phyloP scores from a whole-genome alignment of 2,888 invertebrate species.

The Pachydiplax longipennis region DNA sequence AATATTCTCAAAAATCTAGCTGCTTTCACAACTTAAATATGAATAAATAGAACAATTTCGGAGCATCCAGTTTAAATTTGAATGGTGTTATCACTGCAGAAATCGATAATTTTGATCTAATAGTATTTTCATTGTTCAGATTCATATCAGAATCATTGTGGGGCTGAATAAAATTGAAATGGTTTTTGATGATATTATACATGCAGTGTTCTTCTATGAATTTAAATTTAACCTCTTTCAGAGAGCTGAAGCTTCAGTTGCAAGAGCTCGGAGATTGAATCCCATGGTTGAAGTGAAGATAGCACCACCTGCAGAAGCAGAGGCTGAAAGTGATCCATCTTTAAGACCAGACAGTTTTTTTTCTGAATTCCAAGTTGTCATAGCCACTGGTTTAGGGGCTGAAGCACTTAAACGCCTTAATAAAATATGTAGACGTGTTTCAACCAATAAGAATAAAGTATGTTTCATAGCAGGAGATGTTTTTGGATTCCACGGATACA shows the following conservation, averaged over 20 bases:
- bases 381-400: slow-evolving; percentile 77
- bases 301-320: slow-evolving; percentile 66
- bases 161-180: too few species aligned
- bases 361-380: slow-evolving; percentile 79
- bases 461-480: slow-evolving; percentile 92
- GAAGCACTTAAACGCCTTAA: slow-evolving; percentile 78
- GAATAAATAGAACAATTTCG: too few species aligned
- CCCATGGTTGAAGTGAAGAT: slow-evolving; percentile 85
- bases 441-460: slow-evolving; percentile 63
- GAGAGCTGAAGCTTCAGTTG: slow-evolving; percentile 84
- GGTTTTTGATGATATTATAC: too few species aligned
- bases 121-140: too few species aligned
- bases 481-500: slow-evolving; percentile 92
- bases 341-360: slow-evolving; percentile 75
- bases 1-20: too few species aligned
- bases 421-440: slow-evolving; percentile 71
- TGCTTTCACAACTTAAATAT: too few species aligned
- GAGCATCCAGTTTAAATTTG: too few species aligned
- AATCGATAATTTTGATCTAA: too few species aligned
- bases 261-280: slow-evolving; percentile 84
- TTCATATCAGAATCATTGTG: too few species aligned
- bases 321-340: slow-evolving; percentile 63
- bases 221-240: slow-evolving; percentile 57
- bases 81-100: too few species aligned
- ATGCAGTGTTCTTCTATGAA: too few species aligned